Evolutionary conservation across 2,888 invertebrate genomes (phyloP), one percentile per base, ranked within the genome.

Genomic region (Megastigmus dorsalis): DNA sequence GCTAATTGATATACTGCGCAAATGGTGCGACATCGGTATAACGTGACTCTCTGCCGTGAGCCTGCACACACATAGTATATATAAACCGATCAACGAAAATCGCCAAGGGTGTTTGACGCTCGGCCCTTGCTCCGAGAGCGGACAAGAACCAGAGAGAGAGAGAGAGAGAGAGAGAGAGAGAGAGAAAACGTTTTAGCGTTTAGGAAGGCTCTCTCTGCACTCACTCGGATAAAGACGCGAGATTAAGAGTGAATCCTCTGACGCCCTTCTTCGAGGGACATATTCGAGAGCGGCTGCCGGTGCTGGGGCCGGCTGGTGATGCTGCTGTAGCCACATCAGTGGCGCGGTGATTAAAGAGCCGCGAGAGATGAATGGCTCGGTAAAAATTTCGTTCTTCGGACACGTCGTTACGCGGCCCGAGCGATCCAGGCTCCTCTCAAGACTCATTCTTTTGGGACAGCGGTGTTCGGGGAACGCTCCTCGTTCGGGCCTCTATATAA

Each of bases 1-100:
- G 80, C 77, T 82, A n/a, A n/a, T n/a, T 80, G 84, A 86, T 85
- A 86, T n/a, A n/a, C n/a, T n/a, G n/a, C 81, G 83, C 82, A 84
- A 85, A 85, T 85, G 84, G 85, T 84, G n/a, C n/a, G 80, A 83
- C 84, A 85, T 84, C 85, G 85, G n/a, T n/a, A 85, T 85, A 84
- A 84, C 78, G 74, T 18, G 41, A 41, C 7, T 5, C 55, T 69
- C 59, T 41, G 38, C 57, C 18, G n/a, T 0, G 33, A 3, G 23
- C 48, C 38, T 30, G 36, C 3, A 41, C n/a, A n/a, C n/a, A n/a
- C n/a, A n/a, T n/a, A n/a, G n/a, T n/a, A n/a, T n/a, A 78, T 75
- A 81, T 73, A 75, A 79, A 79, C 77, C 80, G 80, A 80, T 82
- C 28, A 45, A 28, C 60, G 26, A 41, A 59, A 59, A 59, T 59